phyloP scores from a whole-genome alignment of 1,140 invertebrate species.

The Bombus sibiricus region DNA sequence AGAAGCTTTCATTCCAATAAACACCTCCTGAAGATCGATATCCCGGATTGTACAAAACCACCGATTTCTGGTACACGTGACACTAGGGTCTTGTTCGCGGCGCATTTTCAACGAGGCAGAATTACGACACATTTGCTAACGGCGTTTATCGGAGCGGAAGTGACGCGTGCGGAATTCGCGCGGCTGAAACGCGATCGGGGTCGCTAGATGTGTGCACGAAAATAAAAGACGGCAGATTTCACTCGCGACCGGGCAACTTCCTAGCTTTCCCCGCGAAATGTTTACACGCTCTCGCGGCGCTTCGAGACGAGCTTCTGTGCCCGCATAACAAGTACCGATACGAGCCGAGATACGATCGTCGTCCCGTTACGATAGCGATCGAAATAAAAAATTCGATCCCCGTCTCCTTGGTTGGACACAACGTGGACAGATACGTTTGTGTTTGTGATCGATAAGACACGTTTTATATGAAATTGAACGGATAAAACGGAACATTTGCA shows the following conservation, averaged over 20 bases:
- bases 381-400: neutral
- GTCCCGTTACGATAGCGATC: neutral
- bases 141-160: slow-evolving; percentile 50
- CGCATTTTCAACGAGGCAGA: neutral
- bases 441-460: neutral
- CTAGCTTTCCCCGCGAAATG: slow-evolving; percentile 62
- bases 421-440: neutral
- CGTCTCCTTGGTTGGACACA: neutral
- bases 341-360: neutral
- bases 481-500: slow-evolving; percentile 33
- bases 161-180: slow-evolving; percentile 51
- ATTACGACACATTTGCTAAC: slow-evolving; percentile 21
- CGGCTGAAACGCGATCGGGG: slow-evolving; percentile 56
- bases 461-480: neutral
- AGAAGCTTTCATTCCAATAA: neutral
- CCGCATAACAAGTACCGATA: slow-evolving; percentile 35
- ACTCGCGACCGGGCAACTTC: slow-evolving; percentile 52
- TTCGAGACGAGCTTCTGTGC: slow-evolving; percentile 9
- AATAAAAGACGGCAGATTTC: slow-evolving; percentile 65
- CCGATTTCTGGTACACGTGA: neutral
- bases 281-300: slow-evolving; percentile 30
- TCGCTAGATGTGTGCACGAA: slow-evolving; percentile 59
- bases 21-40: neutral
- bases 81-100: too few relatives aligned
- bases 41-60: neutral